Evolutionary conservation across 2,888 invertebrate species (phyloP).

Genomic region (Drosophila lacicola): DNA sequence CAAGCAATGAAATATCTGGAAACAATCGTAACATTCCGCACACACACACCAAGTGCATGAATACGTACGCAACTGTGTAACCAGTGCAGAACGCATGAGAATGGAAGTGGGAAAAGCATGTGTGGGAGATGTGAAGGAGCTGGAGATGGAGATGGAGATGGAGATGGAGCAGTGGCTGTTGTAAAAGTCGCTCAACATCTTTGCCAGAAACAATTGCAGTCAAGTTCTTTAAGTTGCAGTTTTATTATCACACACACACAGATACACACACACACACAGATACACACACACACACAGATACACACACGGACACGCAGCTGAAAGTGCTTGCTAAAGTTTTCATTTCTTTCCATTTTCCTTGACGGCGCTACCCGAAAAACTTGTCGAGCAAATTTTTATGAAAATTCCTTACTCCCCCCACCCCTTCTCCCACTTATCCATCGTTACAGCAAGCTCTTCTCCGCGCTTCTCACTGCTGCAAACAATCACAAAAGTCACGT

Average conservation of each 20-base stretch:
- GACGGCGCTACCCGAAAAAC: constrained; percentile 59
- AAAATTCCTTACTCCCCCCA: constrained; percentile 63
- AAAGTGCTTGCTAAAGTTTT: constrained; percentile 65
- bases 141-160: neutral
- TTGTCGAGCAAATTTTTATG: constrained; percentile 78
- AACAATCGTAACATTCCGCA: constrained; percentile 62
- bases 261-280: constrained; percentile 6
- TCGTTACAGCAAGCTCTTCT: constrained; percentile 4
- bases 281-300: neutral
- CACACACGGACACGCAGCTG: constrained; percentile 6
- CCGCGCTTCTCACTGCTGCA: constrained; percentile 24
- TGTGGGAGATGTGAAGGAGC: neutral
- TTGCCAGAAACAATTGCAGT: constrained; percentile 79
- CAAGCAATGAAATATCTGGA: constrained; percentile 60
- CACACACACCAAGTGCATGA: constrained; percentile 23
- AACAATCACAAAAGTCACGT: constrained; percentile 81
- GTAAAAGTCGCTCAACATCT: constrained; percentile 79
- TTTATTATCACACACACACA: constrained; percentile 68
- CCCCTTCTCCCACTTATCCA: constrained; percentile 13
- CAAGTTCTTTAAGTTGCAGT: constrained; percentile 80
- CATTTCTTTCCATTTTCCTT: constrained; percentile 68
- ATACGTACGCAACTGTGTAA: constrained; percentile 57
- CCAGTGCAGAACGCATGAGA: constrained; percentile 44
- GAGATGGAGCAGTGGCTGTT: constrained; percentile 43
- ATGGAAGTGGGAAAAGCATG: constrained; percentile 14